Evolutionary conservation across 2,113 vertebrate species (phyloP).

Genomic region (Panthera uncia): DNA sequence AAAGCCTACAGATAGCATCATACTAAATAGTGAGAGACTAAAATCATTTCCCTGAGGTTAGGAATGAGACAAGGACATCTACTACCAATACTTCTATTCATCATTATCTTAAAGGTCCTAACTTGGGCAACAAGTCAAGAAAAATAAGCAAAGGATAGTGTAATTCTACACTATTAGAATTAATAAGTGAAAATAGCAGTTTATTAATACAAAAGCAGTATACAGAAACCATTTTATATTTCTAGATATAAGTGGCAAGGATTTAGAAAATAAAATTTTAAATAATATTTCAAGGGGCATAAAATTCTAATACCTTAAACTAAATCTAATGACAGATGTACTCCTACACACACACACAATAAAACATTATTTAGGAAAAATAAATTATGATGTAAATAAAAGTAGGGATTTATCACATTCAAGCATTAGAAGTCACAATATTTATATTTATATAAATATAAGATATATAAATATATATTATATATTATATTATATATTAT

Average conservation of each 20-base stretch:
- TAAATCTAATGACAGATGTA: neutral
- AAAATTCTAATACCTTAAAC: slow-evolving; percentile 15
- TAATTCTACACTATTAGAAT: neutral
- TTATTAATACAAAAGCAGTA: neutral
- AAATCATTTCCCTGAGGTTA: neutral
- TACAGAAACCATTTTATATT: neutral
- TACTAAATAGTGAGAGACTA: neutral
- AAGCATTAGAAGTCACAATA: neutral
- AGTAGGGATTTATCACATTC: neutral
- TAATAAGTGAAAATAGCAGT: neutral
- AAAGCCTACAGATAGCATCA: neutral
- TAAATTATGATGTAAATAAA: neutral
- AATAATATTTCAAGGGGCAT: neutral
- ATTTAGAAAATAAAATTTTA: neutral
- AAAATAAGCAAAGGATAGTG: neutral
- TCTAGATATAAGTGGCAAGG: neutral
- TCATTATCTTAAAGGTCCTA: neutral
- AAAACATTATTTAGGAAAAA: slow-evolving; percentile 17
- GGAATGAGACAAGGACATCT: neutral
- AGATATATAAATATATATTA: no score
- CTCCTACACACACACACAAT: neutral
- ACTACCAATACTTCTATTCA: neutral
- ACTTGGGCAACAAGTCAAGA: neutral
- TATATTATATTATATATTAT: no score
- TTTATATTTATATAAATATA: no score